Percentiles rank a stretch among this genome's conserved stretches.
These are phyloP conservation scores for Sminthurides aquaticus DNA, from an alignment of 2,888 invertebrate species.

Conservation along the genomic window DNA sequence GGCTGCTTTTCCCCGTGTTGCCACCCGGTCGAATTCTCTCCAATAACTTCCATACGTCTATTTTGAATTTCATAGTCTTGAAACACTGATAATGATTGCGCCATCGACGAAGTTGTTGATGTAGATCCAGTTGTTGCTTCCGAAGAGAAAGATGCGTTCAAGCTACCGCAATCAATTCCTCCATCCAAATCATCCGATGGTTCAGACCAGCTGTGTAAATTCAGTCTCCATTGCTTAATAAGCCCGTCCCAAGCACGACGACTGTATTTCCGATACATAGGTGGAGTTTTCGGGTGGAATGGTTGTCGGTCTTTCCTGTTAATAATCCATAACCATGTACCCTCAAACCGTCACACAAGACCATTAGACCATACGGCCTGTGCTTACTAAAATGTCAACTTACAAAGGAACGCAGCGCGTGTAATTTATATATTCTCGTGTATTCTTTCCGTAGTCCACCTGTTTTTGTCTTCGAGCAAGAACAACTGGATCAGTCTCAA, in stretches of 20 bases:
- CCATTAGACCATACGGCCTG: too few species aligned
- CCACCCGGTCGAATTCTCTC: neutral
- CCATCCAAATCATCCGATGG: neutral
- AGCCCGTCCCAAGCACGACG: slow-evolving; percentile 51
- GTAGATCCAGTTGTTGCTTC: slow-evolving; percentile 1
- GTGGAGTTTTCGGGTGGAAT: slow-evolving; percentile 50
- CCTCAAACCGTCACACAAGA: too few species aligned
- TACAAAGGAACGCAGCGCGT: slow-evolving; percentile 61
- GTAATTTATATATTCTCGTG: slow-evolving; percentile 75
- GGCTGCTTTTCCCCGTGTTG: neutral
- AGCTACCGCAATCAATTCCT: neutral
- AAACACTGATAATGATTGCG: neutral
- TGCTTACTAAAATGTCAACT: too few species aligned
- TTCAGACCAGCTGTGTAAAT: slow-evolving; percentile 45
- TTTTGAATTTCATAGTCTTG: neutral
- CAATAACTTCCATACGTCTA: neutral
- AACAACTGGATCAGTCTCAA: slow-evolving; percentile 64
- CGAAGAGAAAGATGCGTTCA: neutral
- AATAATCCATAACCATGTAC: slow-evolving; percentile 3
- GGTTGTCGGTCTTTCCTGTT: slow-evolving; percentile 36
- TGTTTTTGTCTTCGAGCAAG: slow-evolving; percentile 79
- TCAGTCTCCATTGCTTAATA: slow-evolving; percentile 47
- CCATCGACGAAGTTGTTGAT: slow-evolving; percentile 2
- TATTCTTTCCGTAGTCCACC: slow-evolving; percentile 91
- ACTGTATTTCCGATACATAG: slow-evolving; percentile 49